Evolutionary conservation across 2,113 vertebrate genomes (phyloP), one percentile per base, ranked within the genome.

Genomic region (Campylomormyrus numenius): DNA sequence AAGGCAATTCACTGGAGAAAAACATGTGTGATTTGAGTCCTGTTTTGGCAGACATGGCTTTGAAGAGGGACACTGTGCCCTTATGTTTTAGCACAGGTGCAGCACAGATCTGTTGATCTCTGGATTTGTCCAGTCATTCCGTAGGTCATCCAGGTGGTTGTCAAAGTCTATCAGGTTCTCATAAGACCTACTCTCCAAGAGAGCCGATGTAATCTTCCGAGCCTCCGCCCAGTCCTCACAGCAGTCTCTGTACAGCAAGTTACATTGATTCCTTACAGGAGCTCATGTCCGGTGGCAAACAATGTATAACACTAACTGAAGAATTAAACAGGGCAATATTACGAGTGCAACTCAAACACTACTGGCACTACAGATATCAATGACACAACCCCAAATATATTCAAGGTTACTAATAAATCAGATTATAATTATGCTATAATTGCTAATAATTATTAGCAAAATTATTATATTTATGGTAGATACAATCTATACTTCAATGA

Each of bases 81-180:
- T 52, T 3, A 83, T 80, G 88, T 10, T 21, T 95, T 96, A 99
- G 92, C 98, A 99, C 62, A 99, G 95, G 94, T 99, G 98, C 88
- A 99, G 95, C 85, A 99, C 97, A 0, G 97, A 97, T 93, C 98
- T 99, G 94, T 99, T 99, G 94, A 99, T 98, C 93, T 98, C 97
- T 0, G 98, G 98, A 93, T 99, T 99, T 49, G 98, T 98, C 98
- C 98, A 99, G 95, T 99, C 98, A 0, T 99, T 99, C 85, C 98
- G 96, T 66, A 99, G 97, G 92, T 99, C 98, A 35, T 99, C 98
- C 94, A 99, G 94, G 94, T 99, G 98, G 93, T 99, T 98, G 92
- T 99, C 98, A 53, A 99, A 99, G 95, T 99, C 98, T 92, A 98
- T 96, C 0, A 99, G 97, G 0, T 95, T 96, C 92, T 99, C 98